These are phyloP conservation scores for Cynopterus brachyotis DNA, from an alignment of 2,113 vertebrate genomes.

Conservation along the genomic window DNA sequence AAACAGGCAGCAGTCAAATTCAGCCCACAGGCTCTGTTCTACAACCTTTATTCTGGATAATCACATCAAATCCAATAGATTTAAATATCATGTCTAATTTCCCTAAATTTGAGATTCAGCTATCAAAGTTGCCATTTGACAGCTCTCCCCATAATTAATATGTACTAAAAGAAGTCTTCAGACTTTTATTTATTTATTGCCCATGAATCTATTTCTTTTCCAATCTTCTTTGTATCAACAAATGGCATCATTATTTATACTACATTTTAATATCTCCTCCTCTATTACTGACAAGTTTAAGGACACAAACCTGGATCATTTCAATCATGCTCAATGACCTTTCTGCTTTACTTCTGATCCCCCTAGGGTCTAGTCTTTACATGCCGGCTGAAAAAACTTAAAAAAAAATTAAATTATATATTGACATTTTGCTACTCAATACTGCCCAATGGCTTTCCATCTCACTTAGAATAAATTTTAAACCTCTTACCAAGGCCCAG, in stretches of 20 bases:
- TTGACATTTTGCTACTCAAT: background rate
- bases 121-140: background rate
- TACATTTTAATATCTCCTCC: background rate
- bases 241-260: background rate
- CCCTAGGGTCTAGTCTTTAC: background rate
- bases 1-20: background rate
- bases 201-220: background rate
- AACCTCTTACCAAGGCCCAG: background rate
- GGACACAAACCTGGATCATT: background rate
- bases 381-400: background rate
- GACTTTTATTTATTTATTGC: background rate
- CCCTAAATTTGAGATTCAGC: background rate
- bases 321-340: background rate
- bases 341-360: background rate
- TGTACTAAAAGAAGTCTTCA: background rate
- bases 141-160: background rate
- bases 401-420: background rate
- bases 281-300: background rate
- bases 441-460: background rate
- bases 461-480: background rate
- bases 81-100: background rate
- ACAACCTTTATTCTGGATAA: background rate
- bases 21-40: background rate
- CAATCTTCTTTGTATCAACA: background rate
- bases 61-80: background rate